phyloP scores from a whole-genome alignment of 2,888 invertebrate species.

The Andrena praecox region DNA sequence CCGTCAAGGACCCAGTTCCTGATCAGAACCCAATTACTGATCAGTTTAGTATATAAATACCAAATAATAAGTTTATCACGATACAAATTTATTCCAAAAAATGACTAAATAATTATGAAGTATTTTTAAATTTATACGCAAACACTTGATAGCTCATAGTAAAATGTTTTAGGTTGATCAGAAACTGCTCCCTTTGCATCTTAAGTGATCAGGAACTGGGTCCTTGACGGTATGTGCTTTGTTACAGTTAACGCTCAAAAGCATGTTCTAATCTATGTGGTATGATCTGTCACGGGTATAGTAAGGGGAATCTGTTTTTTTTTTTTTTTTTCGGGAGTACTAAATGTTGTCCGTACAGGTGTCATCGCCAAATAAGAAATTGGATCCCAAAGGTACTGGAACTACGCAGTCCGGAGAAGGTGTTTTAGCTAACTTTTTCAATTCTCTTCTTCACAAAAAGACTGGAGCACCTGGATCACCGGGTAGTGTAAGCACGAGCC shows the following conservation, averaged over 20 bases:
- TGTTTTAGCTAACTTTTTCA: conserved; percentile 98
- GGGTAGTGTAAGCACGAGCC: conserved; percentile 83
- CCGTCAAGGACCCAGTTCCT: too few species aligned
- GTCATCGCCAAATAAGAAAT: conserved; percentile 89
- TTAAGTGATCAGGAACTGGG: too few species aligned
- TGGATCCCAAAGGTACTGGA: conserved; percentile 86
- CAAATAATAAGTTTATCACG: too few species aligned
- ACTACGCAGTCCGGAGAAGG: conserved; percentile 95
- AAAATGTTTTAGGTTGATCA: too few species aligned
- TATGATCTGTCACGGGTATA: conserved; percentile 72
- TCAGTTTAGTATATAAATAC: too few species aligned
- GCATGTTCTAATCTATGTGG: conserved; percentile 83
- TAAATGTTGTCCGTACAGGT: conserved; percentile 76
- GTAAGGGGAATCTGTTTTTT: conserved; percentile 3
- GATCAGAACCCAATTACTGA: too few species aligned
- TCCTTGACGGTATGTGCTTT: too few species aligned
- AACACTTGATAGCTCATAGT: too few species aligned
- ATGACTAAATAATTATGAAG: too few species aligned
- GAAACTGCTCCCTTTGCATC: too few species aligned
- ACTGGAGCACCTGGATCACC: conserved; percentile 89
- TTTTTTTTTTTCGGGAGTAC: conserved; percentile 28
- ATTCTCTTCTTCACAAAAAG: conserved; percentile 98
- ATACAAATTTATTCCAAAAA: too few species aligned
- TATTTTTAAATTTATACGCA: too few species aligned
- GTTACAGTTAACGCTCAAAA: conserved; percentile 68